Conservation (phyloP, 2,797 vertebrate species). For the Mormyrops boulengeri region DNA sequence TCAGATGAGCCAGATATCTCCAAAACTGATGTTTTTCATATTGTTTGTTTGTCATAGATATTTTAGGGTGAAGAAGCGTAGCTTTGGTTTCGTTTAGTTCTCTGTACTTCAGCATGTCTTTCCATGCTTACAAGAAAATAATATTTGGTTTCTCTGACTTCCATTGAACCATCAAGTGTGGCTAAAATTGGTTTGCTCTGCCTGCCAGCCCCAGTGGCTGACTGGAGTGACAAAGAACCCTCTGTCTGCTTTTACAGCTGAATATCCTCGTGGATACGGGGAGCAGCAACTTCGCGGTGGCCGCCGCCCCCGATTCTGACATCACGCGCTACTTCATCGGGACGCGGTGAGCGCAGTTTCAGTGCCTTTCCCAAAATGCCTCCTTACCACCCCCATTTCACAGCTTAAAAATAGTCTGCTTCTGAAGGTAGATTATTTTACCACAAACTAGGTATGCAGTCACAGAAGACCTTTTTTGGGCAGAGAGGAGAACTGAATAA, state of each 20-base stretch:
- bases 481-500: not conserved
- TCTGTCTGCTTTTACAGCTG: conserved; percentile 63
- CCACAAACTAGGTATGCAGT: not conserved
- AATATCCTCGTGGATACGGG: conserved; percentile 96
- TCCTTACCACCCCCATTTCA: not conserved
- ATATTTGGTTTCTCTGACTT: not conserved
- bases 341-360: conserved; percentile 62
- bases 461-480: not conserved
- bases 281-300: conserved; percentile 97
- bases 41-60: not conserved
- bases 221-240: not conserved
- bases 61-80: not conserved
- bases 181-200: conserved; percentile 20
- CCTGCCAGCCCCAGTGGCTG: not conserved
- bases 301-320: conserved; percentile 72
- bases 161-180: not conserved
- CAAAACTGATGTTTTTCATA: not conserved
- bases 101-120: not conserved
- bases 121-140: not conserved
- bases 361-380: not conserved
- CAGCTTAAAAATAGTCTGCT: not conserved
- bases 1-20: not conserved
- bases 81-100: not conserved
- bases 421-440: not conserved
- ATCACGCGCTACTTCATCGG: conserved; percentile 75